Evolutionary conservation across 2,888 invertebrate genomes (phyloP).

Genomic region (Mongoloraphidia duomilia): DNA sequence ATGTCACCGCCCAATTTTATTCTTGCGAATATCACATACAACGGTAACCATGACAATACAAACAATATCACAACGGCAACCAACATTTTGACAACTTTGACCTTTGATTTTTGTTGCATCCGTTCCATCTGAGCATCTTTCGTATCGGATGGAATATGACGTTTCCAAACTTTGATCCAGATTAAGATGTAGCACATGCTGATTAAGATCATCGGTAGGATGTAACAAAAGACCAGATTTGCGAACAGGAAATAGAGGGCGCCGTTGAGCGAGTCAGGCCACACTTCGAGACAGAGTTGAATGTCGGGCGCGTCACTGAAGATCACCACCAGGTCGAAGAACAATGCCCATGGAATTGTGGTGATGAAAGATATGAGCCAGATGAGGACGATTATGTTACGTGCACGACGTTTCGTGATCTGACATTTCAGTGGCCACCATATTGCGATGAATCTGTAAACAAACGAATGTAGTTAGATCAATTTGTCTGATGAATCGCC

Average conservation of each 20-base stretch:
- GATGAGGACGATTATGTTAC: conserved; percentile 76
- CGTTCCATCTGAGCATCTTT: conserved; percentile 84
- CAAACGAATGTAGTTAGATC: conserved; percentile 18
- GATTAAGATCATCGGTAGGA: conserved; percentile 79
- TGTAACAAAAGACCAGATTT: conserved; percentile 79
- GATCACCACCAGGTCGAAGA: conserved; percentile 66
- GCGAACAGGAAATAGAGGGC: conserved; percentile 78
- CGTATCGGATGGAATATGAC: conserved; percentile 80
- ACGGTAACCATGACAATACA: conserved; percentile 83
- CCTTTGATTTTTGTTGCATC: conserved; percentile 88
- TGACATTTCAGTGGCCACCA: conserved; percentile 89
- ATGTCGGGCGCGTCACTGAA: conserved; percentile 63
- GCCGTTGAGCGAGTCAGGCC: conserved; percentile 73
- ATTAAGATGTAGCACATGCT: conserved; percentile 85
- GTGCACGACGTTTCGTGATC: conserved; percentile 76
- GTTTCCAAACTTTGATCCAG: conserved; percentile 75
- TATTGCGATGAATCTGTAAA: conserved; percentile 84
- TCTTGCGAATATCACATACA: conserved; percentile 78
- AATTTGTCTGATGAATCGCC: too few species aligned
- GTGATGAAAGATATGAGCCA: conserved; percentile 77
- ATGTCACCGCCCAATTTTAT: conserved; percentile 69
- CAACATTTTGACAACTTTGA: conserved; percentile 89
- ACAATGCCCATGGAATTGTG: conserved; percentile 82
- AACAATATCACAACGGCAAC: conserved; percentile 87
- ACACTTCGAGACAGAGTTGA: conserved; percentile 64